These are phyloP conservation scores for Pagrus major DNA, from an alignment of 2,113 vertebrate species.

Conservation along the genomic window DNA sequence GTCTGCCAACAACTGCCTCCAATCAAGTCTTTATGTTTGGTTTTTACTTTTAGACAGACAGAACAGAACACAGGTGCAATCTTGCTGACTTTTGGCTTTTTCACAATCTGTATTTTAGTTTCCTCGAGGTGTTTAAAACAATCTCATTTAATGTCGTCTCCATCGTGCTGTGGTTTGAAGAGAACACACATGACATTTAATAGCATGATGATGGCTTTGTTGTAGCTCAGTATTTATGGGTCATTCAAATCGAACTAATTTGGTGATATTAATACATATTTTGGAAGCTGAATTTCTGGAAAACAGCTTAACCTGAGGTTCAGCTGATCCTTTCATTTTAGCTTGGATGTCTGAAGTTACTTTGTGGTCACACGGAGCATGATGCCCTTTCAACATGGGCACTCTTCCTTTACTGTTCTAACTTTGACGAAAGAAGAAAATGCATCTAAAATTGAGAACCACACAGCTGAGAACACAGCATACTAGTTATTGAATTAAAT, in stretches of 20 bases:
- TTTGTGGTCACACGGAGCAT: conserved; percentile 37
- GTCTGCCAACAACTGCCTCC: neutral
- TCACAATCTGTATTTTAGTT: neutral
- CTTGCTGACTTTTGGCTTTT: neutral
- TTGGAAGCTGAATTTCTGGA: conserved; percentile 34
- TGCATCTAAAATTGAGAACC: neutral
- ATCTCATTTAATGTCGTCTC: conserved; percentile 18
- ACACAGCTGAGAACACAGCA: conserved; percentile 6
- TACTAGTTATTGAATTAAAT: no score
- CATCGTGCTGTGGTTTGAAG: conserved; percentile 20
- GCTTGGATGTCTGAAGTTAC: conserved; percentile 36
- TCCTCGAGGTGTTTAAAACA: conserved; percentile 10
- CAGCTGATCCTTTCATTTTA: conserved; percentile 46
- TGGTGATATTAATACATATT: conserved; percentile 32
- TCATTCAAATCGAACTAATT: conserved; percentile 36
- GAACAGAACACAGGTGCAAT: conserved; percentile 26
- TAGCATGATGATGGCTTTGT: conserved; percentile 37
- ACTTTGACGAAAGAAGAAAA: neutral
- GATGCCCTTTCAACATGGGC: conserved; percentile 46
- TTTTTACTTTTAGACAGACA: conserved; percentile 8
- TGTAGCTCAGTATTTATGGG: conserved; percentile 29
- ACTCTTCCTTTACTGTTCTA: neutral
- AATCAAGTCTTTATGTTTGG: neutral
- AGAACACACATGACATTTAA: conserved; percentile 29
- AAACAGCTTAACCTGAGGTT: conserved; percentile 45